phyloP scores from a whole-genome alignment of 2,888 invertebrate genomes.

The Tolmerus cingulatus region DNA sequence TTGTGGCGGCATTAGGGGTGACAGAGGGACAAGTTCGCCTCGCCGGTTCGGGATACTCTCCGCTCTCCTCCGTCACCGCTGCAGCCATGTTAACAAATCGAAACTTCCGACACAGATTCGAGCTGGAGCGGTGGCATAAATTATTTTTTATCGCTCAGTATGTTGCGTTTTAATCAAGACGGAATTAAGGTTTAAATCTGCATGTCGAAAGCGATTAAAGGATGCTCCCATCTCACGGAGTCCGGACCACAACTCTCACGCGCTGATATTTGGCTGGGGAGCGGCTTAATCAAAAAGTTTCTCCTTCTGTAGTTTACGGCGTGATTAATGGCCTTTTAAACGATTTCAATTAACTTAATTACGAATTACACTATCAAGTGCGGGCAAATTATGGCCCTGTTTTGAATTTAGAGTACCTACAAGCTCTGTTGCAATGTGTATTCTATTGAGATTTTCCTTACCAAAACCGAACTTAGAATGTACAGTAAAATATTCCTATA shows the following conservation, averaged over 20 bases:
- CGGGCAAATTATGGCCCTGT: background rate
- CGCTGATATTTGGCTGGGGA: conserved; percentile 1
- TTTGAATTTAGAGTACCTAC: background rate
- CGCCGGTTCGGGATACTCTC: background rate
- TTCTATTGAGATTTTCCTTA: background rate
- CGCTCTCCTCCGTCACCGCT: background rate
- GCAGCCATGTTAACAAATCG: conserved; percentile 28
- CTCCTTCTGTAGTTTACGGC: conserved; percentile 19
- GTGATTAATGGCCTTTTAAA: conserved; percentile 48
- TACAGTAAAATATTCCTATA: too few species aligned
- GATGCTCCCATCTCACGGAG: conserved; percentile 47
- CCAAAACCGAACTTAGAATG: too few species aligned
- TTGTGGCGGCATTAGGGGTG: conserved; percentile 5
- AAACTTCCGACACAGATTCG: conserved; percentile 8
- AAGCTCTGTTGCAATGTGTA: background rate
- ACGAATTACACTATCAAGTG: background rate
- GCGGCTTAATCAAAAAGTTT: conserved; percentile 25
- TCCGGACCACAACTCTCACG: background rate
- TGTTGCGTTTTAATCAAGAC: conserved; percentile 52
- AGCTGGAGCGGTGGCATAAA: conserved; percentile 17
- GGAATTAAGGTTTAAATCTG: conserved; percentile 61
- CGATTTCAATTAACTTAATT: conserved; percentile 44
- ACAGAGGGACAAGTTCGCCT: background rate
- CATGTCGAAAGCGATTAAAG: conserved; percentile 64
- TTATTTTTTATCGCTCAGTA: conserved; percentile 34